phyloP scores from a whole-genome alignment of 2,888 invertebrate species.

The Colostygia pectinataria region DNA sequence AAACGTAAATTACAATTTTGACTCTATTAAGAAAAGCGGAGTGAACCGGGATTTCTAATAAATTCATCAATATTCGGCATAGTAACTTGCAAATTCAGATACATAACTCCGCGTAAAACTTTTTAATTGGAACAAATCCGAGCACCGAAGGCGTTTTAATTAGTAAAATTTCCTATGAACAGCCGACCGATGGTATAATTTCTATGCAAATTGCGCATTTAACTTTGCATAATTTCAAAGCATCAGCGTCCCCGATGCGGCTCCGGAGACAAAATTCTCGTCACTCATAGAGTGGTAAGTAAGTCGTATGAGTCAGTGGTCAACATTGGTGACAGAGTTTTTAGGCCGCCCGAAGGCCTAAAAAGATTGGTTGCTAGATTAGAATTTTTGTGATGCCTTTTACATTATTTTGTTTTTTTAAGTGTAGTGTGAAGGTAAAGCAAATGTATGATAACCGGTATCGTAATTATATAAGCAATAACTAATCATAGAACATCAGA shows the following conservation, averaged over 20 bases:
- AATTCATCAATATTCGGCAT: conserved; percentile 34
- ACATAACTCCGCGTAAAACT: conserved; percentile 52
- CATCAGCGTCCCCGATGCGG: conserved; percentile 14
- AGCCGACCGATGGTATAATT: conserved; percentile 75
- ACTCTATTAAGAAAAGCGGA: too few relatives aligned
- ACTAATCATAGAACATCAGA: too few relatives aligned
- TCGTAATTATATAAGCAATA: too few relatives aligned
- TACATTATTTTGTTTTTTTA: too few relatives aligned
- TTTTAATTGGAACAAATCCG: conserved; percentile 81
- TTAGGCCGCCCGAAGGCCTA: too few relatives aligned
- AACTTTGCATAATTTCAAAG: conserved; percentile 66
- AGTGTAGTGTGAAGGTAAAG: too few relatives aligned
- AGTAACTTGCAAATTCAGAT: conserved; percentile 31
- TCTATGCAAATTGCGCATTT: conserved; percentile 81
- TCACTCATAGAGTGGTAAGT: conserved; percentile 4
- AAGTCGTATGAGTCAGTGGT: too few relatives aligned
- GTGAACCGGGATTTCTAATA: conserved; percentile 19
- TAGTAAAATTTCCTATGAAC: conserved; percentile 80
- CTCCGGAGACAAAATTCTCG: conserved; percentile 11
- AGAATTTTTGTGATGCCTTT: too few relatives aligned
- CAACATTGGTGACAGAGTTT: too few relatives aligned
- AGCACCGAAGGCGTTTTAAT: conserved; percentile 78
- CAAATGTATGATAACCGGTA: too few relatives aligned
- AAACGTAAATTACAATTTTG: too few relatives aligned
- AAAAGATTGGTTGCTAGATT: too few relatives aligned